phyloP scores from a whole-genome alignment of 2,888 invertebrate species.

The Caenorhabditis zanzibari region DNA sequence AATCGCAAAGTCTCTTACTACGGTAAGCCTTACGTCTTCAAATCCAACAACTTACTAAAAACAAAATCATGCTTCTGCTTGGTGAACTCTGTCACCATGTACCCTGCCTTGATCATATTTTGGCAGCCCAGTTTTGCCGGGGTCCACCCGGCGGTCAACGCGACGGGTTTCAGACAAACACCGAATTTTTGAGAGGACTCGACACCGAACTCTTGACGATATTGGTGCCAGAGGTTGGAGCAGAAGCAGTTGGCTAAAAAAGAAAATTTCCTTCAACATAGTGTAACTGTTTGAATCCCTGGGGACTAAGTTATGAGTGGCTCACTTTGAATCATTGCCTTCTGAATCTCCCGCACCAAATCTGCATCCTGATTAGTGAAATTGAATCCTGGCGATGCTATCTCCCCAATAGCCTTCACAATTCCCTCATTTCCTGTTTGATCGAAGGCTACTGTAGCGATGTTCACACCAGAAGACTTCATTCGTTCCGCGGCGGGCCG shows the following conservation, averaged over 20 bases:
- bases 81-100: conserved; percentile 42
- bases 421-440: conserved; percentile 55
- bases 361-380: conserved; percentile 55
- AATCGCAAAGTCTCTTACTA: too few species aligned
- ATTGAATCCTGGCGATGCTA: conserved; percentile 51
- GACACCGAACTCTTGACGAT: conserved; percentile 30
- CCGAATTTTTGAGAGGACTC: conserved; percentile 46
- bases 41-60: conserved; percentile 46
- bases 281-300: too few species aligned
- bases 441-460: conserved; percentile 63
- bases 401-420: conserved; percentile 40
- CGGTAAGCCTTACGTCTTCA: too few species aligned
- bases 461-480: conserved; percentile 54
- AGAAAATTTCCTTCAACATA: neutral
- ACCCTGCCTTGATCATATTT: conserved; percentile 43
- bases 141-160: conserved; percentile 28
- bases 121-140: conserved; percentile 47
- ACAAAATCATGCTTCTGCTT: conserved; percentile 44
- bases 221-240: conserved; percentile 60
- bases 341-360: conserved; percentile 61
- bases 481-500: conserved; percentile 54
- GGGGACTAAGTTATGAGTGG: too few species aligned
- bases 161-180: conserved; percentile 48
- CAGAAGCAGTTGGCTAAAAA: conserved; percentile 68
- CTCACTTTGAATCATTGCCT: conserved; percentile 55